Conservation (phyloP, 1,140 invertebrate genomes). For the Chionoecetes opilio region DNA sequence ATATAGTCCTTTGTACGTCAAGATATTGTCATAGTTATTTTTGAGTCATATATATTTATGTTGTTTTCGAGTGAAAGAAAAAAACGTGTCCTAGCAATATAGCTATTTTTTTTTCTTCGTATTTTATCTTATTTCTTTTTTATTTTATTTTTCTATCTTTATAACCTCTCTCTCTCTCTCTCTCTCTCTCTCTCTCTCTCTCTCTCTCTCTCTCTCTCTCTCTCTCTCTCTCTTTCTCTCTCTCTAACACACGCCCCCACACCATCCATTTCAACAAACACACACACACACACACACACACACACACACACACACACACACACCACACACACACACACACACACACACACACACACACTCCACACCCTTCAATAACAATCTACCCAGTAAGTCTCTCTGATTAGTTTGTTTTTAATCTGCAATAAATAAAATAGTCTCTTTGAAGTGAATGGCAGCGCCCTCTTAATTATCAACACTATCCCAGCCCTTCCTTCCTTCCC, state of each 20-base stretch:
- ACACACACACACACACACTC: not conserved
- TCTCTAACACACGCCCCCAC: not conserved
- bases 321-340: not conserved
- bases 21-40: too few species aligned
- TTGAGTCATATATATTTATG: too few species aligned
- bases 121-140: not conserved
- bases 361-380: not conserved
- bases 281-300: not conserved
- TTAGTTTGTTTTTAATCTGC: slow-evolving; percentile 57
- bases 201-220: slow-evolving; percentile 23
- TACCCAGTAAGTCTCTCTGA: slow-evolving; percentile 31
- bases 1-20: too few species aligned
- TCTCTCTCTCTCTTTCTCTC: slow-evolving; percentile 46
- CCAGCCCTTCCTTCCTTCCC: too few species aligned
- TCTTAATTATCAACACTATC: slow-evolving; percentile 38
- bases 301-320: not conserved
- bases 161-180: not conserved
- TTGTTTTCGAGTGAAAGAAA: too few species aligned
- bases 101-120: not conserved
- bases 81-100: too few species aligned
- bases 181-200: slow-evolving; percentile 14
- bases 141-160: not conserved
- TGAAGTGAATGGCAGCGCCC: slow-evolving; percentile 24
- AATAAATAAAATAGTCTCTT: slow-evolving; percentile 65
- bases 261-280: not conserved